phyloP scores from a whole-genome alignment of 2,888 invertebrate species.

The Caenorhabditis afra region DNA sequence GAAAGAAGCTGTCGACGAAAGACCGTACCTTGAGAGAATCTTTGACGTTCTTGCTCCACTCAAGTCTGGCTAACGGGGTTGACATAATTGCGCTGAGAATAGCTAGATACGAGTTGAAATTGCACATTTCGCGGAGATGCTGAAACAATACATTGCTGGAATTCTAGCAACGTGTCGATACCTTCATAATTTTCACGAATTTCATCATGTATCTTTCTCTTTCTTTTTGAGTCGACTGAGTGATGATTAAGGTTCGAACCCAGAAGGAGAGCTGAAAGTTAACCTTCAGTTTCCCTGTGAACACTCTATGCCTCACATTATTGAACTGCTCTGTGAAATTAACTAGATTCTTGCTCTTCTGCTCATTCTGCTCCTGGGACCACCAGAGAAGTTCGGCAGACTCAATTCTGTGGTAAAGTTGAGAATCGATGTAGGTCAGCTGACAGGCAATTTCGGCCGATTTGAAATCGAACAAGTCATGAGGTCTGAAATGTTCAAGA shows the following conservation, averaged over 20 bases:
- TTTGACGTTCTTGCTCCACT: constrained; percentile 84
- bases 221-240: constrained; percentile 93
- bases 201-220: constrained; percentile 88
- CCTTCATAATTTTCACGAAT: constrained; percentile 97
- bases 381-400: constrained; percentile 95
- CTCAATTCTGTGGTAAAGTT: constrained; percentile 95
- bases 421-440: constrained; percentile 96
- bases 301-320: constrained; percentile 83
- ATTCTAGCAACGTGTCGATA: constrained; percentile 65
- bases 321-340: constrained; percentile 99
- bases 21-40: constrained; percentile 75
- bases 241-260: constrained; percentile 93
- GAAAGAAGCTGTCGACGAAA: too few relatives aligned
- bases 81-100: constrained; percentile 96
- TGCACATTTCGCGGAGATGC: constrained; percentile 95
- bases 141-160: constrained; percentile 67
- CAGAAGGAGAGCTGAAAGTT: constrained; percentile 81
- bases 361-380: constrained; percentile 97
- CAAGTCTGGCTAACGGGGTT: constrained; percentile 89
- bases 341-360: constrained; percentile 95
- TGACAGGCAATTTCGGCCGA: constrained; percentile 96
- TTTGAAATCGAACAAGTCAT: constrained; percentile 85
- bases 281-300: background rate
- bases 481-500: constrained; percentile 60
- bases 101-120: constrained; percentile 98